Percentiles rank a stretch among this genome's conserved stretches.
phyloP scores from a whole-genome alignment of 2,113 vertebrate species.

The Vulpes lagopus region DNA sequence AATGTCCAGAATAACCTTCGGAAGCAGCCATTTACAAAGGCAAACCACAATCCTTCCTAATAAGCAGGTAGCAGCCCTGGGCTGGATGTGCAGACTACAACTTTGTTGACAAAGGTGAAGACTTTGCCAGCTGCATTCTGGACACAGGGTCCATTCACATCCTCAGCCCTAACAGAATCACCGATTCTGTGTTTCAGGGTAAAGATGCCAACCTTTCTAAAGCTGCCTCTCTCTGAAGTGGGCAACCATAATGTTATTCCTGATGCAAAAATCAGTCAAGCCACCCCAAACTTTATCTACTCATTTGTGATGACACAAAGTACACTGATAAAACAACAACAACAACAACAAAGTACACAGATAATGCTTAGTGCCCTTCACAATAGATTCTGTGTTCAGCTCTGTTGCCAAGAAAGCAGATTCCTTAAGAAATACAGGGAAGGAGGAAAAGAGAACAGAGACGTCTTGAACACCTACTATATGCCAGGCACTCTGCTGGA shows the following conservation, averaged over 20 bases:
- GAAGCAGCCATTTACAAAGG: not conserved
- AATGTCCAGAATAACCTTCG: not conserved
- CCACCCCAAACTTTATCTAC: not conserved
- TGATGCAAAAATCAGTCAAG: not conserved
- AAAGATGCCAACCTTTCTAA: constrained; percentile 35
- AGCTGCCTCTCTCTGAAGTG: not conserved
- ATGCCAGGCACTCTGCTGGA: not conserved
- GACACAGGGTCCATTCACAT: not conserved
- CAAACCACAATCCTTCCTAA: not conserved
- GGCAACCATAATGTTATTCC: not conserved
- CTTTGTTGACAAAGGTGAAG: not conserved
- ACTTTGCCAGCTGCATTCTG: not conserved
- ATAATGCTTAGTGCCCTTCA: not conserved
- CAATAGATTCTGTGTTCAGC: not conserved
- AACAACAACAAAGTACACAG: not conserved
- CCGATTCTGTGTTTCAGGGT: not conserved
- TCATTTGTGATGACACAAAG: not conserved
- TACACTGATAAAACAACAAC: not conserved
- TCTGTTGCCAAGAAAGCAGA: not conserved
- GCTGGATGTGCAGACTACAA: not conserved
- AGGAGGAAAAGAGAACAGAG: not conserved
- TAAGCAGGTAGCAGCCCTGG: not conserved
- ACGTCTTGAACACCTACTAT: not conserved
- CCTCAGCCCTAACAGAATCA: not conserved
- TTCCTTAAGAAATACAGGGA: not conserved